Evolutionary conservation across 1,140 invertebrate species (phyloP).

Genomic region (Dryas iulia): DNA sequence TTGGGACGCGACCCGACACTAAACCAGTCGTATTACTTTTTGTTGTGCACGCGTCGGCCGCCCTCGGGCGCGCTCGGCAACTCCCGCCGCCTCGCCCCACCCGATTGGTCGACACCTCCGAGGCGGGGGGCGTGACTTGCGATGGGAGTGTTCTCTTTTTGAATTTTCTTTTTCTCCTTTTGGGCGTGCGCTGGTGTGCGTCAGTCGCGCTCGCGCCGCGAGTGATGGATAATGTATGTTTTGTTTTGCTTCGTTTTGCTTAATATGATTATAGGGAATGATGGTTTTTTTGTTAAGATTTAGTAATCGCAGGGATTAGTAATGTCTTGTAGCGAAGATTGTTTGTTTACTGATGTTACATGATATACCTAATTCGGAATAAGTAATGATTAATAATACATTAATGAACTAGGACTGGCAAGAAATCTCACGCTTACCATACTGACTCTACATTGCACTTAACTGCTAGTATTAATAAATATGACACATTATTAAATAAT

Average conservation of each 20-base stretch:
- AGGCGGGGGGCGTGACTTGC: slow-evolving; percentile 52
- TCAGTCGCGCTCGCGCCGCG: slow-evolving; percentile 61
- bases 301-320: background rate
- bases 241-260: slow-evolving; percentile 29
- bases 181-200: slow-evolving; percentile 68
- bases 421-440: background rate
- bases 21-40: slow-evolving; percentile 76
- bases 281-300: background rate
- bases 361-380: background rate
- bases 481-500: too few species aligned
- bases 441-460: background rate
- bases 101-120: slow-evolving; percentile 44
- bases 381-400: background rate
- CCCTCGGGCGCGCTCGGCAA: slow-evolving; percentile 51
- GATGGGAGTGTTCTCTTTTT: slow-evolving; percentile 72
- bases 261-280: slow-evolving; percentile 2
- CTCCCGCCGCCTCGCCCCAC: slow-evolving; percentile 22
- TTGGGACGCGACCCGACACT: slow-evolving; percentile 78
- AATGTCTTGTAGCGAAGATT: background rate
- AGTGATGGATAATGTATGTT: slow-evolving; percentile 59
- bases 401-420: background rate
- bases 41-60: slow-evolving; percentile 70
- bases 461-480: too few species aligned
- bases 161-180: slow-evolving; percentile 77
- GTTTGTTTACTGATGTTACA: background rate